Conservation (phyloP, 2,888 invertebrate species). For the Polydrusus tereticollis region DNA sequence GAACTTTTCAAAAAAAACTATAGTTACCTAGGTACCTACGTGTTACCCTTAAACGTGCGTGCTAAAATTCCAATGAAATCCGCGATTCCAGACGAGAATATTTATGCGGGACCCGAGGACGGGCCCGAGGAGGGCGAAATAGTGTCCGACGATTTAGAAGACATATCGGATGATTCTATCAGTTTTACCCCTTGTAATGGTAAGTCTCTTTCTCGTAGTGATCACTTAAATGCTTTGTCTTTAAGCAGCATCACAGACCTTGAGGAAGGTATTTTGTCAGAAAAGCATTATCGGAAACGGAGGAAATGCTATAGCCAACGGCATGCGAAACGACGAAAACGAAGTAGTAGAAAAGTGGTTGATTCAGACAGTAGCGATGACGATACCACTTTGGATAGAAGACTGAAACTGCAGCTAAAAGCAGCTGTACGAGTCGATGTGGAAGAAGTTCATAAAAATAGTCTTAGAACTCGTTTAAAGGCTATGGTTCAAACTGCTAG, state of each 20-base stretch:
- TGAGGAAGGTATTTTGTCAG: constrained; percentile 34
- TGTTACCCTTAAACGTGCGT: not conserved
- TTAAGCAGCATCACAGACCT: constrained; percentile 65
- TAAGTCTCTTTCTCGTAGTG: constrained; percentile 64
- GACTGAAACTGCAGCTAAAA: constrained; percentile 67
- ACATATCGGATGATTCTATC: constrained; percentile 65
- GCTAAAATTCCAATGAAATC: not conserved
- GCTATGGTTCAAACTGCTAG: constrained; percentile 57
- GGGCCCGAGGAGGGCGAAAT: constrained; percentile 66
- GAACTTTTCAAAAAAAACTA: not conserved
- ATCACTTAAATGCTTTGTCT: constrained; percentile 65
- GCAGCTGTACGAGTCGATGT: constrained; percentile 69
- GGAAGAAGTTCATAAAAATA: constrained; percentile 55
- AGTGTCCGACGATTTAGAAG: constrained; percentile 65
- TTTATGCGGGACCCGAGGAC: constrained; percentile 23
- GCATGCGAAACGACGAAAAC: constrained; percentile 28
- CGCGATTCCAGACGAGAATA: not conserved
- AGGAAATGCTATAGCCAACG: constrained; percentile 32
- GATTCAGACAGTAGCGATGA: constrained; percentile 55
- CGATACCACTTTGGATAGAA: constrained; percentile 53
- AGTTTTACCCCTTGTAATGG: constrained; percentile 59
- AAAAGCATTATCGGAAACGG: constrained; percentile 7
- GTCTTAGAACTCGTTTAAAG: constrained; percentile 61
- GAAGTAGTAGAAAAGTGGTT: constrained; percentile 10
- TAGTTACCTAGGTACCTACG: not conserved